Conservation (phyloP, 2,888 invertebrate genomes). For the Tenthredo scrophulariae region DNA sequence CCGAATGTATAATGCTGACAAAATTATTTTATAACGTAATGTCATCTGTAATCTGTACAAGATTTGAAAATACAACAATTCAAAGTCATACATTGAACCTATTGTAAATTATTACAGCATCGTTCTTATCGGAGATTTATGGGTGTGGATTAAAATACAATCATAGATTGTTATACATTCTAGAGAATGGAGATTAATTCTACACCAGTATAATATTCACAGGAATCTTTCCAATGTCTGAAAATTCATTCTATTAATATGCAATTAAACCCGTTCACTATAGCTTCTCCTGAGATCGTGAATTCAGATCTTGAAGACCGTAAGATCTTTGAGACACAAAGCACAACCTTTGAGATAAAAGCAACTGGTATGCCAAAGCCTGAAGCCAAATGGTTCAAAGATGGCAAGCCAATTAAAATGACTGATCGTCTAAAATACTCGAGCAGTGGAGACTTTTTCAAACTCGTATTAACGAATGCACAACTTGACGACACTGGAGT, state of each 20-base stretch:
- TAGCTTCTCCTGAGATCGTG: slow-evolving; percentile 86
- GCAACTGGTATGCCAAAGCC: slow-evolving; percentile 90
- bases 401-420: slow-evolving; percentile 86
- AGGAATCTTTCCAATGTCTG: background rate
- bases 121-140: background rate
- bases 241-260: slow-evolving; percentile 7
- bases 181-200: background rate
- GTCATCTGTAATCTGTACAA: background rate
- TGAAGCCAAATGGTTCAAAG: slow-evolving; percentile 88
- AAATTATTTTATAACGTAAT: slow-evolving; percentile 1
- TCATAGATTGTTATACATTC: slow-evolving; percentile 39
- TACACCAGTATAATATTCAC: background rate
- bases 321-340: slow-evolving; percentile 89
- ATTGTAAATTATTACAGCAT: background rate
- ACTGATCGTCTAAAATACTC: slow-evolving; percentile 77
- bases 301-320: slow-evolving; percentile 88
- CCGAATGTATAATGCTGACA: slow-evolving; percentile 20
- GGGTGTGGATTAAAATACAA: background rate
- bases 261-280: slow-evolving; percentile 57
- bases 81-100: background rate
- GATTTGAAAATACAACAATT: background rate
- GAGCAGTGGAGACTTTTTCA: slow-evolving; percentile 81
- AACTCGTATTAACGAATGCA: slow-evolving; percentile 86
- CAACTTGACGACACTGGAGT: slow-evolving; percentile 87
- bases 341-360: slow-evolving; percentile 88